Evolutionary conservation across 2,113 vertebrate genomes (phyloP), one percentile per base, ranked within the genome.

Genomic region (Megatriorchis doriae): DNA sequence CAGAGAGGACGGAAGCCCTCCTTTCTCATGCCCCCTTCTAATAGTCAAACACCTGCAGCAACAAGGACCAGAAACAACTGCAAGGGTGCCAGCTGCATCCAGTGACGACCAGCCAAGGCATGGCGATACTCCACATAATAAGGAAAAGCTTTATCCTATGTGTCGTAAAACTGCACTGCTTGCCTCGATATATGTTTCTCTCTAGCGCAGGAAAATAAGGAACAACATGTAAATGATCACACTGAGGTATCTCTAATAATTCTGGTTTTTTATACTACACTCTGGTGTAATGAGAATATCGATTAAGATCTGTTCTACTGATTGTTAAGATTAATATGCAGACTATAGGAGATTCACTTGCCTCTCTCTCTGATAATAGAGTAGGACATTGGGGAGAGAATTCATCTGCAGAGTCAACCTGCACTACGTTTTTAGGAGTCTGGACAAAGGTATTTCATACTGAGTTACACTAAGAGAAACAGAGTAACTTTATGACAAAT

Each of bases 181-280:
- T 75, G 15, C 38, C 16, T 55, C 7, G 29, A 5, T 10, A 4
- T 13, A 20, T 2, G 1, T 26, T 77, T 47, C 31, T n/a, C 5
- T 61, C 47, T 61, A 65, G 43, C 0, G 0, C 45, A 78, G 21
- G 9, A 73, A 82, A 81, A 78, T 19, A 58, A 34, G 19, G 10
- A 22, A 82, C 6, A 70, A 17, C 10, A 26, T 25, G n/a, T 13
- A 43, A 80, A 32, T 20, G 13, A 63, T 31, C 25, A 43, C 21
- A 38, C 14, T 10, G 31, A 73, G 10, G 3, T 82, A 45, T 7
- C 6, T 11, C 31, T 29, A 53, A 73, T 9, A 80, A 53, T 27
- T 34, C 6, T 22, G 11, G 2, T 0, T 1, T 8, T 86, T 66
- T 55, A 34, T 59, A n/a, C 3, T 0, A 43, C 4, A 7, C 9